These are phyloP conservation scores for Aplysia californica DNA, from an alignment of 1,140 invertebrate species.

Conservation along the genomic window DNA sequence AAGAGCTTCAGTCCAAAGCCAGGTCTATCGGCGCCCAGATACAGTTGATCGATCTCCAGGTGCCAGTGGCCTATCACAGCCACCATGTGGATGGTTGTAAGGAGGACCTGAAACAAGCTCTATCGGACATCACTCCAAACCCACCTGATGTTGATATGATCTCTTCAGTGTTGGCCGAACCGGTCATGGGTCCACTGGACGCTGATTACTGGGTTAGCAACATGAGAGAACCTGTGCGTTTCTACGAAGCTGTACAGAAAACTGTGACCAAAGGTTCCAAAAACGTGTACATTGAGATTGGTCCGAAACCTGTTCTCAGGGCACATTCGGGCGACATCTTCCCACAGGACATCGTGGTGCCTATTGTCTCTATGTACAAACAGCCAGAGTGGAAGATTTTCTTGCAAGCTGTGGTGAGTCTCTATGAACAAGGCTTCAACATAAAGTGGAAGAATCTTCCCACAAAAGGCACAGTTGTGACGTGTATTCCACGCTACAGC, in stretches of 20 bases:
- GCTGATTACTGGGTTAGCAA: slow-evolving; percentile 43
- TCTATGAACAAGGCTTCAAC: slow-evolving; percentile 29
- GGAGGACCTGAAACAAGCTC: slow-evolving; percentile 16
- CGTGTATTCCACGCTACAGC: slow-evolving; percentile 30
- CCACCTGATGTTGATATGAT: slow-evolving; percentile 30
- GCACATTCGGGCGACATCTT: slow-evolving; percentile 42
- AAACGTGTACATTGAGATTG: slow-evolving; percentile 49
- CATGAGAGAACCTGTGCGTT: slow-evolving; percentile 38
- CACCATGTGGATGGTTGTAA: slow-evolving; percentile 36
- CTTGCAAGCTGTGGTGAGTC: slow-evolving; percentile 13
- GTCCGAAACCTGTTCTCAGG: slow-evolving; percentile 42
- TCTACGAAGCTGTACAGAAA: slow-evolving; percentile 34
- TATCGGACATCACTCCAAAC: slow-evolving; percentile 11
- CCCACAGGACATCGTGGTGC: slow-evolving; percentile 11
- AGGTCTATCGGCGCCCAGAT: slow-evolving; percentile 16
- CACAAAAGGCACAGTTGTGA: neutral
- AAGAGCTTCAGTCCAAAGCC: slow-evolving; percentile 7
- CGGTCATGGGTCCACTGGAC: neutral
- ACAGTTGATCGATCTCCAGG: slow-evolving; percentile 27
- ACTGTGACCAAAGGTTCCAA: slow-evolving; percentile 15
- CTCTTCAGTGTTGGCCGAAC: slow-evolving; percentile 44
- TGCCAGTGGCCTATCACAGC: slow-evolving; percentile 48
- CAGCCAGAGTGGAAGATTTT: slow-evolving; percentile 31
- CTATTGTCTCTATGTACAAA: slow-evolving; percentile 42
- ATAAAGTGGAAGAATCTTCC: slow-evolving; percentile 33